A percentile compares a stretch with the other conserved stretches of the same genome.
These are phyloP conservation scores for Crotalus tigris DNA, from an alignment of 2,113 vertebrate genomes.

Conservation along the genomic window DNA sequence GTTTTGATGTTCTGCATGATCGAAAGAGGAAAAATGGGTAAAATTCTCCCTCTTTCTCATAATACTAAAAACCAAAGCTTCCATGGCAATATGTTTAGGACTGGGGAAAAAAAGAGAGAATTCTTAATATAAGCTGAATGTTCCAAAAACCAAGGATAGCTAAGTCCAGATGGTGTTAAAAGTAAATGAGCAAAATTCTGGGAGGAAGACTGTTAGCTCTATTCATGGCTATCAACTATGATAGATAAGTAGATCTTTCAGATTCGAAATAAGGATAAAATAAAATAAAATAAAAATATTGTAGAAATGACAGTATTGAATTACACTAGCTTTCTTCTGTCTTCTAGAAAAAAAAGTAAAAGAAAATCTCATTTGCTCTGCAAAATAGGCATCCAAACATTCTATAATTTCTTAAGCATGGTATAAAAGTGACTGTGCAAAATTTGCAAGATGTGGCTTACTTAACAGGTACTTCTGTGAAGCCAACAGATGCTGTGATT, in stretches of 20 bases:
- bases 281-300: neutral
- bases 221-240: neutral
- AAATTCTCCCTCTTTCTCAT: neutral
- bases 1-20: neutral
- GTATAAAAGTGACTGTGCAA: neutral
- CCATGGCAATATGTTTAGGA: neutral
- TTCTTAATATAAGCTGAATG: neutral
- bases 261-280: neutral
- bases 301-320: neutral
- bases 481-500: neutral
- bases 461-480: neutral
- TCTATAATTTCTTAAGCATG: neutral
- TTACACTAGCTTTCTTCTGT: neutral
- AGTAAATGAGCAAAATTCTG: neutral
- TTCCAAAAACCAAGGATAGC: neutral
- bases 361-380: neutral
- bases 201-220: neutral
- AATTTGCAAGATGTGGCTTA: neutral
- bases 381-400: neutral
- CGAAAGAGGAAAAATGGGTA: neutral
- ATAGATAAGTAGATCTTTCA: neutral
- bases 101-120: neutral
- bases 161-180: neutral
- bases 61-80: neutral
- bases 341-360: neutral